phyloP scores from a whole-genome alignment of 2,888 invertebrate species.

The Andrena camellia region DNA sequence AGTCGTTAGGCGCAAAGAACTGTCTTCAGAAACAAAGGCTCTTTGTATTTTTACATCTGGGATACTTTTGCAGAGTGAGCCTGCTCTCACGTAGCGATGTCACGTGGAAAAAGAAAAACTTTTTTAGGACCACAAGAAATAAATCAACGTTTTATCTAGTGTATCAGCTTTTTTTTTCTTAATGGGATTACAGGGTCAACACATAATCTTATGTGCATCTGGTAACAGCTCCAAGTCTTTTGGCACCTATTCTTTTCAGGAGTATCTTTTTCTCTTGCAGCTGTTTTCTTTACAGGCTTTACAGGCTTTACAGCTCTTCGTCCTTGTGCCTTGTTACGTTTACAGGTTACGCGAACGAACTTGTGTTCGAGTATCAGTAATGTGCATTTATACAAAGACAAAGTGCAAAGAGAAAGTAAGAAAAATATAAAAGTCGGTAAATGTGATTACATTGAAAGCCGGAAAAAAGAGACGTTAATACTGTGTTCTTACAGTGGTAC shows the following conservation, averaged over 20 bases:
- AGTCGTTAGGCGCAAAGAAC: conserved; percentile 45
- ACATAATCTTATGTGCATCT: conserved; percentile 78
- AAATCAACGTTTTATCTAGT: conserved; percentile 71
- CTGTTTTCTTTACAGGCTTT: conserved; percentile 84
- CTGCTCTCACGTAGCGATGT: conserved; percentile 49
- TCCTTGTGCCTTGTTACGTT: conserved; percentile 77
- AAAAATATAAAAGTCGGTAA: conserved; percentile 63
- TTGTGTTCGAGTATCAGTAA: conserved; percentile 67
- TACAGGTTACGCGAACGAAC: conserved; percentile 78
- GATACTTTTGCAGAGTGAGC: conserved; percentile 60
- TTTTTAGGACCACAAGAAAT: conserved; percentile 78
- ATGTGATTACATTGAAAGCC: conserved; percentile 58
- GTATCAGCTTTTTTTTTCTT: conserved; percentile 65
- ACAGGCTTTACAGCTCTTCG: conserved; percentile 82
- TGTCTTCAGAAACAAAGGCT: conserved; percentile 43
- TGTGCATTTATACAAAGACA: conserved; percentile 65
- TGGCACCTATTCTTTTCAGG: conserved; percentile 76
- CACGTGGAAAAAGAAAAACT: conserved; percentile 56
- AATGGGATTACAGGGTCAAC: conserved; percentile 78
- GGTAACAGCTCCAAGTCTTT: conserved; percentile 76
- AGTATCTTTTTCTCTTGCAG: conserved; percentile 82
- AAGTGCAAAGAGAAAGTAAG: conserved; percentile 65
- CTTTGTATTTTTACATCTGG: conserved; percentile 44
- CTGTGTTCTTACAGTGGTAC: conserved; percentile 69
- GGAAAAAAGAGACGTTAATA: conserved; percentile 58